A percentile compares a stretch with the other conserved stretches of the same genome.
Conservation (phyloP, 2,888 invertebrate species). For the Apodemia hepburni region DNA sequence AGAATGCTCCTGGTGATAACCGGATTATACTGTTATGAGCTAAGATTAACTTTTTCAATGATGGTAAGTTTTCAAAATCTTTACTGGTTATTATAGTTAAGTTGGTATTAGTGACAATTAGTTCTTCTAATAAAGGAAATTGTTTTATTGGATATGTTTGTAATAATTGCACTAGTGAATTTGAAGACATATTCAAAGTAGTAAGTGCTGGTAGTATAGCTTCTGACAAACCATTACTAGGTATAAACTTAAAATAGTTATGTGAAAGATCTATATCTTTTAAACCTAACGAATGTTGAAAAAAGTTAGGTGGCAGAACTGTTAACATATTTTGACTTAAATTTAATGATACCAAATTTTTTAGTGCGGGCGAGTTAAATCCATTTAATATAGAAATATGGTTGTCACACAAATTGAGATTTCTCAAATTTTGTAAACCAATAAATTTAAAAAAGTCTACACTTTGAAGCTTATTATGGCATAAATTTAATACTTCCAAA, state of each 20-base stretch:
- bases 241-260: constrained; percentile 90
- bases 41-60: constrained; percentile 86
- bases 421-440: constrained; percentile 86
- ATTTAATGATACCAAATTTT: constrained; percentile 86
- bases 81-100: constrained; percentile 90
- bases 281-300: constrained; percentile 85
- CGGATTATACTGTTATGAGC: constrained; percentile 87
- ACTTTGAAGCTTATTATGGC: constrained; percentile 83
- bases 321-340: constrained; percentile 87
- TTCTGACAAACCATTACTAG: constrained; percentile 87
- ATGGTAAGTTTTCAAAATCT: constrained; percentile 91
- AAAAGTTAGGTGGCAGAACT: constrained; percentile 90
- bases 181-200: constrained; percentile 90
- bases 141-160: constrained; percentile 85
- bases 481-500: constrained; percentile 85
- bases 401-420: constrained; percentile 87
- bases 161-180: constrained; percentile 88
- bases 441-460: constrained; percentile 89
- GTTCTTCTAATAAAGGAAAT: constrained; percentile 89
- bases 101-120: constrained; percentile 89
- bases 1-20: constrained; percentile 92
- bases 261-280: constrained; percentile 88
- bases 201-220: constrained; percentile 85
- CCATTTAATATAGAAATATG: constrained; percentile 87
- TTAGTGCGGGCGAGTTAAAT: constrained; percentile 87